These are phyloP conservation scores for Crepidodera aurea DNA, from an alignment of 2,888 invertebrate genomes.

Conservation along the genomic window DNA sequence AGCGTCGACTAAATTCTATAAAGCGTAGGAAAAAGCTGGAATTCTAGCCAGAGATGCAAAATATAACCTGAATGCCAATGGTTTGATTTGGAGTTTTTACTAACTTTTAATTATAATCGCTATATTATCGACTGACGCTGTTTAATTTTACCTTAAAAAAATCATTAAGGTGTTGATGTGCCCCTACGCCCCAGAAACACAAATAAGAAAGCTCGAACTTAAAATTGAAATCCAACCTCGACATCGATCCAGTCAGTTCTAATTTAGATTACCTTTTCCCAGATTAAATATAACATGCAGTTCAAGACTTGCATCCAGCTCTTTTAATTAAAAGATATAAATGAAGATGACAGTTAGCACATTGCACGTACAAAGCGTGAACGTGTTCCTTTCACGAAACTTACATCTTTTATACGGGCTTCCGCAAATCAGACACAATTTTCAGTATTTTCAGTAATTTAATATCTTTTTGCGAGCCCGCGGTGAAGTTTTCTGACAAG, in stretches of 20 bases:
- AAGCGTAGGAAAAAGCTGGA: too few relatives aligned
- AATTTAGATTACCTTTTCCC: constrained; percentile 4
- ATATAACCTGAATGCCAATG: too few relatives aligned
- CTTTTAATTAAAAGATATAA: constrained; percentile 33
- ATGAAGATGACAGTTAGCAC: constrained; percentile 33
- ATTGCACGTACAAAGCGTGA: constrained; percentile 27
- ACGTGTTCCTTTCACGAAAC: constrained; percentile 26
- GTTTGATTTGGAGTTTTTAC: too few relatives aligned
- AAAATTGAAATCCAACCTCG: constrained; percentile 3
- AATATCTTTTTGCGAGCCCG: constrained; percentile 19
- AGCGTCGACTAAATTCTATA: too few relatives aligned
- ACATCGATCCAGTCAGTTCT: background rate
- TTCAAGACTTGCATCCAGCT: constrained; percentile 1
- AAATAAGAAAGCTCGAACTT: background rate
- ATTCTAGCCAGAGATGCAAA: too few relatives aligned
- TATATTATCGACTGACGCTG: too few relatives aligned
- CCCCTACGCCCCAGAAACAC: too few relatives aligned
- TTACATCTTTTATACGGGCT: constrained; percentile 22
- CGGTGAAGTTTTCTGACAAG: constrained; percentile 11
- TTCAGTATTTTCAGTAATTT: constrained; percentile 25
- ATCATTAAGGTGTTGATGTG: too few relatives aligned
- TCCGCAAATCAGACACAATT: constrained; percentile 27
- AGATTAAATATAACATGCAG: constrained; percentile 16
- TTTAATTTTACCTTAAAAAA: too few relatives aligned
- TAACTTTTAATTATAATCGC: too few relatives aligned